Evolutionary conservation across 2,797 vertebrate genomes (phyloP).

Genomic region (Euthynnus affinis): DNA sequence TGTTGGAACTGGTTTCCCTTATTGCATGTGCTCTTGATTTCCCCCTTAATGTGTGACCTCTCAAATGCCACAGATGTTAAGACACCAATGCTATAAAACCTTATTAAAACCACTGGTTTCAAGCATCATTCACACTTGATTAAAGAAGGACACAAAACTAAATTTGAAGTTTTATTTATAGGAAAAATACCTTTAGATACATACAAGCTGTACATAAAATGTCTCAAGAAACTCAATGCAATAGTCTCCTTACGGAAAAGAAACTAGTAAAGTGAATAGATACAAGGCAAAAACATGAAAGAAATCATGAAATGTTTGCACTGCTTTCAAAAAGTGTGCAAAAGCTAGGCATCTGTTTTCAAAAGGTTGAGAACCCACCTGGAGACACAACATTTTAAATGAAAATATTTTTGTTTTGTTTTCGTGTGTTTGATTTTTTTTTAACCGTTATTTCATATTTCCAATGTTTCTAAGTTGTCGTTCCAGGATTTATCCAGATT

Average conservation of each 20-base stretch:
- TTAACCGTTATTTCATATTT: background rate
- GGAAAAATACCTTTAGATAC: constrained; percentile 90
- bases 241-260: constrained; percentile 60
- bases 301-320: constrained; percentile 53
- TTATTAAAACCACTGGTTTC: background rate
- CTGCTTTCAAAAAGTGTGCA: constrained; percentile 61
- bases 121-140: constrained; percentile 10
- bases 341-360: constrained; percentile 57
- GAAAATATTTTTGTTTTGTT: constrained; percentile 7
- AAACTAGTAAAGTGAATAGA: constrained; percentile 52
- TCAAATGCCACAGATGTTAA: background rate
- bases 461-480: background rate
- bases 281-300: constrained; percentile 60
- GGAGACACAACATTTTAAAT: constrained; percentile 27
- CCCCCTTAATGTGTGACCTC: background rate
- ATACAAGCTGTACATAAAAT: constrained; percentile 88
- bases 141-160: constrained; percentile 37
- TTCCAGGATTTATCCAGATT: constrained; percentile 17
- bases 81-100: background rate
- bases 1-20: background rate
- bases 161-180: constrained; percentile 84
- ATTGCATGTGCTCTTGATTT: background rate
- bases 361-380: constrained; percentile 36
- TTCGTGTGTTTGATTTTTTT: background rate
- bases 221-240: constrained; percentile 77